These are phyloP conservation scores for Ceyx melanurus DNA, from an alignment of 2,113 vertebrate species.

Conservation along the genomic window DNA sequence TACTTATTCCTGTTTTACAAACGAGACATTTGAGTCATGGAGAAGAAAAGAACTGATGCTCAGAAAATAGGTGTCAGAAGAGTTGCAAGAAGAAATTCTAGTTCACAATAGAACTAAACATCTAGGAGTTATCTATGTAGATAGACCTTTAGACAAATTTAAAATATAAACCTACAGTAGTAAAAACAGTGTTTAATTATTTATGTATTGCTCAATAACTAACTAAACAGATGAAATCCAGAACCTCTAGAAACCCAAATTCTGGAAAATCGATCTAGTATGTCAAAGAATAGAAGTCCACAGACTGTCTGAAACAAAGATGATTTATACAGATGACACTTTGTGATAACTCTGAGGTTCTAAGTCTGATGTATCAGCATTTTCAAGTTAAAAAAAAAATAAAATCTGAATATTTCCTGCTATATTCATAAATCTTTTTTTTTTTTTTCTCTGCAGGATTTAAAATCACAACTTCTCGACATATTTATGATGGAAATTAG, in stretches of 20 bases:
- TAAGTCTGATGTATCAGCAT: background rate
- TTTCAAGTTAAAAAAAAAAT: background rate
- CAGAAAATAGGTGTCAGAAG: background rate
- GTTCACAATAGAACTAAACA: background rate
- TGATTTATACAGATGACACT: background rate
- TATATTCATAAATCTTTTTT: background rate
- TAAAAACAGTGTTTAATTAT: background rate
- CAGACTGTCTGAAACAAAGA: background rate
- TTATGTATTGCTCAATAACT: background rate
- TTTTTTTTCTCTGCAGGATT: background rate
- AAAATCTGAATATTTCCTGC: background rate
- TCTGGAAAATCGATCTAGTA: background rate
- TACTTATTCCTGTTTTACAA: slow-evolving; percentile 1
- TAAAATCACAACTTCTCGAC: background rate
- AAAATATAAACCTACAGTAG: background rate
- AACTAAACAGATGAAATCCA: background rate
- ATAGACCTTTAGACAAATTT: background rate
- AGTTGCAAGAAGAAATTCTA: background rate
- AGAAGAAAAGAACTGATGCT: background rate
- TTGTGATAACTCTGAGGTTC: background rate
- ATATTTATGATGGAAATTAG: background rate
- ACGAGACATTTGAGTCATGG: background rate
- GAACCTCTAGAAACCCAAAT: rapidly evolving
- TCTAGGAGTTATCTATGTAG: background rate
- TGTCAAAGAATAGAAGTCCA: background rate